Base-by-base conservation (phyloP, 2,888 invertebrate genomes). In the Belgica antarctica region DNA sequence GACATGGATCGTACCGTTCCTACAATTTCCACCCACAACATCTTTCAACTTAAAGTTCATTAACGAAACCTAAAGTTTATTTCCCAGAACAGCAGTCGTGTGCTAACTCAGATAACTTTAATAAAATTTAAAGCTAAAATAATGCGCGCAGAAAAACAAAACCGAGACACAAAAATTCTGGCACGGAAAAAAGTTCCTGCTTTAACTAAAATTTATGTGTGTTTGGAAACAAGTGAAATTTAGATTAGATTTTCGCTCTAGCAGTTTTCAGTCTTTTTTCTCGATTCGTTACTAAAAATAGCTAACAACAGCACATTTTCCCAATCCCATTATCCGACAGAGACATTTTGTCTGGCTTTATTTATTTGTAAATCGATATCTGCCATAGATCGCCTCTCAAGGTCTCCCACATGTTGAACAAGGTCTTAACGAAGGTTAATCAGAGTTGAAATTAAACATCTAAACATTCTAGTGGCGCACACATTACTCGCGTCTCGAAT, bases 321-420 rank as follows among this genome's bases (percentile, higher is more conserved):
- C 52, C 52, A 22, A n/a, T 41, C 2, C 5, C 15, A 12, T 41
- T 15, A 41, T 41, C 41, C 15, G n/a, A 41, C 41, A 25, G 41
- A 68, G 68, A 68, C 68, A 28, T 31, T 57, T 10, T 68, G 68
- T 68, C 68, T 68, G 57, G 28, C 31, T 52, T 52, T 68, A 68
- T 68, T 68, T 57, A 22, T 57, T 24, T 46, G 28, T 66, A n/a
- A 52, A 52, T 52, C 52, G 52, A 52, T 52, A 52, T 52, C 7
- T 41, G n/a, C 15, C 41, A 2, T n/a, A 41, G 52, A 31, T 15
- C 25, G 57, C 31, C n/a, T 25, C 15, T 27, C 68, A 68, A 68
- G 68, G 57, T 27, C 27, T 47, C 31, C 15, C 25, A 31, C 34
- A 31, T 22, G 52, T 5, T 22, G 22, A 22, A 52, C n/a, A 17